A percentile compares a stretch with the other conserved stretches of the same genome.
These are phyloP conservation scores for Phlogophora meticulosa DNA, from an alignment of 2,888 invertebrate species.

Conservation along the genomic window DNA sequence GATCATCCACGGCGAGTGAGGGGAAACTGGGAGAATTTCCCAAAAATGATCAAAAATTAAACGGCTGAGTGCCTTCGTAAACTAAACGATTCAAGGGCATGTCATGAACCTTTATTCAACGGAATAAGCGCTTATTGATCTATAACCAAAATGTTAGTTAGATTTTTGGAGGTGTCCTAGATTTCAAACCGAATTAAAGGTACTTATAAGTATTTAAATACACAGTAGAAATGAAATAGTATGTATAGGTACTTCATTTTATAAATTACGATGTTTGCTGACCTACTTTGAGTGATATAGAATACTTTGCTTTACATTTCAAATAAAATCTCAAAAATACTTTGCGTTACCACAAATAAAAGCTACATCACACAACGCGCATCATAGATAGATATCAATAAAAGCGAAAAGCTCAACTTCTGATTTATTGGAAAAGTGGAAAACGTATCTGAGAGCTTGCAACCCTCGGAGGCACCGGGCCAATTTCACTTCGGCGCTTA, in stretches of 20 bases:
- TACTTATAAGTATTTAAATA: not conserved
- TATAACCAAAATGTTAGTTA: not conserved
- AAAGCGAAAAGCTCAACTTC: conserved; percentile 43
- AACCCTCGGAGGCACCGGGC: conserved; percentile 79
- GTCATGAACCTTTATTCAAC: conserved; percentile 12
- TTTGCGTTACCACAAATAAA: no score
- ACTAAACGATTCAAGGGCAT: conserved; percentile 9
- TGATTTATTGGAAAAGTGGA: conserved; percentile 65
- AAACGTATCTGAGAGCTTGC: conserved; percentile 73
- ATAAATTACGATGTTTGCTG: not conserved
- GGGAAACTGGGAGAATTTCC: conserved; percentile 69
- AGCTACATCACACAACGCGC: not conserved
- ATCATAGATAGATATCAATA: conserved; percentile 9
- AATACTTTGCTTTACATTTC: not conserved
- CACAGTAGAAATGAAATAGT: not conserved
- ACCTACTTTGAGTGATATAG: not conserved
- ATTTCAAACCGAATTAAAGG: not conserved
- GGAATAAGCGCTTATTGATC: not conserved
- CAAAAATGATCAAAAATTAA: conserved; percentile 46
- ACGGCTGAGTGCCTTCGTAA: not conserved
- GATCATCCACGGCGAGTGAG: conserved; percentile 82
- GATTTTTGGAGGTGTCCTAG: not conserved
- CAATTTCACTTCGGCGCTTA: conserved; percentile 77
- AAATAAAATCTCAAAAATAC: not conserved
- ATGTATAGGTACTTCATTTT: not conserved